These are phyloP conservation scores for Taenaris catops DNA, from an alignment of 2,888 invertebrate genomes.

Conservation along the genomic window DNA sequence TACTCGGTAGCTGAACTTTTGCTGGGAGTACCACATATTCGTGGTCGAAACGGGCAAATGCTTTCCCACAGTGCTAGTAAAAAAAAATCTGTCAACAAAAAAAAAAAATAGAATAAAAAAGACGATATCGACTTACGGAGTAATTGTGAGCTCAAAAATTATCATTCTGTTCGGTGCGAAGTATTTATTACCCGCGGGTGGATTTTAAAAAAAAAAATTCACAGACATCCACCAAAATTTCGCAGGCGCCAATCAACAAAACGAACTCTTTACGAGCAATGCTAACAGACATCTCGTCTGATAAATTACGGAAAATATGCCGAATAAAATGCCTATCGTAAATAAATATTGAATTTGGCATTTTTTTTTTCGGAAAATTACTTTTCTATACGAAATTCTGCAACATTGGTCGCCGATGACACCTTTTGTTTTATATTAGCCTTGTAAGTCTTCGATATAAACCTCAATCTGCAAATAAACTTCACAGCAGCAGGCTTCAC, in stretches of 20 bases:
- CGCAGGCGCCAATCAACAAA: constrained; percentile 22
- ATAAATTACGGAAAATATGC: constrained; percentile 13
- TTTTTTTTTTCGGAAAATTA: constrained; percentile 6
- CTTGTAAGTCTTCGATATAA: too few species aligned
- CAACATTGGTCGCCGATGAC: constrained; percentile 4
- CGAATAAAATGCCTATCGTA: constrained; percentile 14
- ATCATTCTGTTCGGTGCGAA: too few species aligned
- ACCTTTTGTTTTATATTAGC: constrained; percentile 2
- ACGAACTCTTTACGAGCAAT: constrained; percentile 19
- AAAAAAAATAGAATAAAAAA: too few species aligned
- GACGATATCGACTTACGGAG: too few species aligned
- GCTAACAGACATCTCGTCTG: constrained; percentile 7
- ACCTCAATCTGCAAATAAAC: too few species aligned
- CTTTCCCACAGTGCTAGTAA: too few species aligned
- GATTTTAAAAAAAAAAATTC: constrained; percentile 14
- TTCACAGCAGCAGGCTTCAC: too few species aligned
- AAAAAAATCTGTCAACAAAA: too few species aligned
- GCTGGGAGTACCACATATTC: too few species aligned
- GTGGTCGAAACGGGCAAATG: too few species aligned
- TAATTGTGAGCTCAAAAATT: too few species aligned
- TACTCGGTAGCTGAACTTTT: too few species aligned
- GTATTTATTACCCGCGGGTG: neutral
- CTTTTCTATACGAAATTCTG: constrained; percentile 7
- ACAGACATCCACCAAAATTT: constrained; percentile 12
- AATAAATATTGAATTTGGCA: constrained; percentile 12